phyloP scores from a whole-genome alignment of 2,888 invertebrate species.

The Hyposoter dolosus region DNA sequence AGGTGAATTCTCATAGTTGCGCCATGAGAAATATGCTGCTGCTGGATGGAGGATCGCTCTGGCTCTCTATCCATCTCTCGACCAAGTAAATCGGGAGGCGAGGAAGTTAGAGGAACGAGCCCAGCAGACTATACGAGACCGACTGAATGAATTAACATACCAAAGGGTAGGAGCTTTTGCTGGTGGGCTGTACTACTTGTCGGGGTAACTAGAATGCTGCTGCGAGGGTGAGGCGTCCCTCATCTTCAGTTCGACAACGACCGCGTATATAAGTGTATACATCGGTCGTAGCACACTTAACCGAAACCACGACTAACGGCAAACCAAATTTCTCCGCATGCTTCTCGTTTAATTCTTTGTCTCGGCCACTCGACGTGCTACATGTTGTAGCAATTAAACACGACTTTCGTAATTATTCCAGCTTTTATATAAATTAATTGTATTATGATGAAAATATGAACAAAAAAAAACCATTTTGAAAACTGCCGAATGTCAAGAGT shows the following conservation, averaged over 20 bases:
- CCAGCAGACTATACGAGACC: slow-evolving; percentile 59
- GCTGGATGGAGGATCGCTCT: slow-evolving; percentile 51
- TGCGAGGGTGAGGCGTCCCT: slow-evolving; percentile 56
- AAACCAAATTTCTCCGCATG: slow-evolving; percentile 12
- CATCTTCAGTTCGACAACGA: slow-evolving; percentile 42
- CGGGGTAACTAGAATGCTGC: slow-evolving; percentile 69
- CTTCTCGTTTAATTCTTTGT: slow-evolving; percentile 46
- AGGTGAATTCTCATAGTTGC: slow-evolving; percentile 34
- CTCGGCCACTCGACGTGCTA: background rate
- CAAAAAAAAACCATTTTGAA: background rate
- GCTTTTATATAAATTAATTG: background rate
- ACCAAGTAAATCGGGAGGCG: slow-evolving; percentile 3
- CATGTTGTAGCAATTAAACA: slow-evolving; percentile 20
- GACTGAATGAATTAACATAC: slow-evolving; percentile 75
- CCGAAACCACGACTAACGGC: slow-evolving; percentile 30
- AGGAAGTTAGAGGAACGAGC: slow-evolving; percentile 33
- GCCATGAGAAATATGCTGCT: slow-evolving; percentile 11
- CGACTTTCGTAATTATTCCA: slow-evolving; percentile 16
- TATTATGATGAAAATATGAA: background rate
- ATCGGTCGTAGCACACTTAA: slow-evolving; percentile 19
- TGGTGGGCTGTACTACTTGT: slow-evolving; percentile 44
- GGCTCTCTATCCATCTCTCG: background rate
- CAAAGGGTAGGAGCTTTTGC: slow-evolving; percentile 66
- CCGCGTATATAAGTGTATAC: slow-evolving; percentile 6
- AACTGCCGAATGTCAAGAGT: background rate